Conservation (phyloP, 2,797 vertebrate species). For the Liparis tanakae region DNA sequence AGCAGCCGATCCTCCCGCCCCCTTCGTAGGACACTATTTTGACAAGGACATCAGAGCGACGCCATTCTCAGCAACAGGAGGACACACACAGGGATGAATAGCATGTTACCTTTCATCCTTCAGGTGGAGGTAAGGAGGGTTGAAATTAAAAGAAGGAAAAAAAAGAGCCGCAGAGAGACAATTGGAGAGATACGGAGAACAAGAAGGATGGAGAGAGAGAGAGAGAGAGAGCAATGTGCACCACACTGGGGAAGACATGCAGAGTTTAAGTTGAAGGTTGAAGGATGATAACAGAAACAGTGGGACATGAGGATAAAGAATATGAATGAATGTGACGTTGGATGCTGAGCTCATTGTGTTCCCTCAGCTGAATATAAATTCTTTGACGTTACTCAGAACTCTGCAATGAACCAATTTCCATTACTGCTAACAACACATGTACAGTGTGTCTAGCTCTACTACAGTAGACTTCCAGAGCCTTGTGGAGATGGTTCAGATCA, state of each 20-base stretch:
- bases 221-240: conserved; percentile 6
- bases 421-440: not conserved
- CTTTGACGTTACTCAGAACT: not conserved
- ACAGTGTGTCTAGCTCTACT: not conserved
- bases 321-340: conserved; percentile 37
- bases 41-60: conserved; percentile 55
- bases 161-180: conserved; percentile 28
- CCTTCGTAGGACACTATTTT: conserved; percentile 54
- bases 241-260: conserved; percentile 34
- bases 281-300: conserved; percentile 56
- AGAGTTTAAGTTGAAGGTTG: conserved; percentile 49
- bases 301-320: conserved; percentile 33
- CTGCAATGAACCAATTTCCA: not conserved
- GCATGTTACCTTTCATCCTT: conserved; percentile 62
- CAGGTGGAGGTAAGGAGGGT: conserved; percentile 21
- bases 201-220: not conserved
- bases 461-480: not conserved
- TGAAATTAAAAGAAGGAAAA: conserved; percentile 23
- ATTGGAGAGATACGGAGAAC: conserved; percentile 11
- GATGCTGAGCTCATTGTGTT: conserved; percentile 18
- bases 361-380: not conserved
- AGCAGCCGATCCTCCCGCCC: conserved; percentile 53
- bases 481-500: conserved; percentile 7
- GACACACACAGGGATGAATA: conserved; percentile 45
- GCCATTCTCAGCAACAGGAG: conserved; percentile 57